Conservation (phyloP, 2,797 vertebrate species). For the Syngnathus rostellatus region DNA sequence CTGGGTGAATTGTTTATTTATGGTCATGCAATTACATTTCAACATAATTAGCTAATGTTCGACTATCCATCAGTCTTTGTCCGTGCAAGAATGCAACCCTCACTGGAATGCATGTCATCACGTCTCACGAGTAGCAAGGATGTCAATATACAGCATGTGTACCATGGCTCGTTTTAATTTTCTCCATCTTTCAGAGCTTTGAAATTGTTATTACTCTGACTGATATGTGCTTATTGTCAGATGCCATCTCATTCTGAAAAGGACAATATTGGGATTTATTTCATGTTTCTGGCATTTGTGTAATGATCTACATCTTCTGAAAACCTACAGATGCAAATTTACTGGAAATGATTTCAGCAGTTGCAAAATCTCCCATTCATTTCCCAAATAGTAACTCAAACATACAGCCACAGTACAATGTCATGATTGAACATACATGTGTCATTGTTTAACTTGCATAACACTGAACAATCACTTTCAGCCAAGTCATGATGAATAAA, state of each 20-base stretch:
- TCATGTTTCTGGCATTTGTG: background rate
- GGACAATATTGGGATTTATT: too few species aligned
- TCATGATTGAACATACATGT: background rate
- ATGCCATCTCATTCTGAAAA: background rate
- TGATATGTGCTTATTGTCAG: background rate
- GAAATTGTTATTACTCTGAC: background rate
- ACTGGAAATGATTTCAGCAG: background rate
- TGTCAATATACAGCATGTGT: background rate
- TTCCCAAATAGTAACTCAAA: background rate
- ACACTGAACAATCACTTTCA: background rate
- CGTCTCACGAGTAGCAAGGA: background rate
- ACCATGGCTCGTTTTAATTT: background rate
- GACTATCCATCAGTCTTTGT: background rate
- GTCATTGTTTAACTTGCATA: background rate
- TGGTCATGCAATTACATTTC: background rate
- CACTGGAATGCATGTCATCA: background rate
- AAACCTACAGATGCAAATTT: background rate
- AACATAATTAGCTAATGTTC: background rate
- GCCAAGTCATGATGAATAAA: conserved; percentile 16
- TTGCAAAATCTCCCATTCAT: background rate
- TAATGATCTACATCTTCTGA: background rate
- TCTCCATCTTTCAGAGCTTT: background rate
- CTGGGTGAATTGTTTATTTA: background rate
- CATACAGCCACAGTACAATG: background rate
- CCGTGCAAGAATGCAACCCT: background rate